Evolutionary conservation across 2,113 vertebrate genomes (phyloP), one percentile per base, ranked within the genome.

Genomic region (Alexandromys fortis): DNA sequence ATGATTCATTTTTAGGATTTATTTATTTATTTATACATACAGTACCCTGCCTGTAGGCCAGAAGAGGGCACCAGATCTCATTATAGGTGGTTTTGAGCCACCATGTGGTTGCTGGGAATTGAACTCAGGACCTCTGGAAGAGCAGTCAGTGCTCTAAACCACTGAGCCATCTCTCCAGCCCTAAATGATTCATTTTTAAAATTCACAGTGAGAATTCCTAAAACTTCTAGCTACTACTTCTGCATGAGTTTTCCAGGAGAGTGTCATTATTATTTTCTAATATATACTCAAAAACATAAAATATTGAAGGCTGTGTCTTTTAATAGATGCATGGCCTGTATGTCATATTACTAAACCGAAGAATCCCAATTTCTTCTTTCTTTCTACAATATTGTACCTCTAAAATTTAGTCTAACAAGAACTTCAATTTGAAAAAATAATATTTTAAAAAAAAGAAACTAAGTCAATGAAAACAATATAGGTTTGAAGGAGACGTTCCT

Each of bases 251-350:
- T 86, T 61, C 21, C 58, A 90, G 47, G 17, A 92, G 92, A 90
- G 24, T 49, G 45, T 73, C 86, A 5, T 89, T 91, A 30, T 52
- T 52, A 42, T 14, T 88, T 87, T 42, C 35, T 24, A 87, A 38
- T 81, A 17, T 90, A 63, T 95, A 38, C 38, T 68, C 42, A 87
- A 94, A 93, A 93, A 70, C 78, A 55, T 87, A 85, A 93, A 94
- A 75, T 47, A 81, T 61, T 77, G 9, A 28, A 88, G 58, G n/a
- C 47, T 73, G 63, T 83, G 1, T 89, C 85, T 95, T 97, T 97
- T 88, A 70, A 82, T 73, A 24, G 76, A n/a, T 90, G 75, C 75
- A 77, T 91, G 87, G 86, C 14, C 35, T 88, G 7, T 52, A 14
- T 28, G 42, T 21, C 77, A n/a, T 42, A 9, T 86, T 76, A 49